phyloP scores from a whole-genome alignment of 2,797 vertebrate genomes.

The Danio tinwini region DNA sequence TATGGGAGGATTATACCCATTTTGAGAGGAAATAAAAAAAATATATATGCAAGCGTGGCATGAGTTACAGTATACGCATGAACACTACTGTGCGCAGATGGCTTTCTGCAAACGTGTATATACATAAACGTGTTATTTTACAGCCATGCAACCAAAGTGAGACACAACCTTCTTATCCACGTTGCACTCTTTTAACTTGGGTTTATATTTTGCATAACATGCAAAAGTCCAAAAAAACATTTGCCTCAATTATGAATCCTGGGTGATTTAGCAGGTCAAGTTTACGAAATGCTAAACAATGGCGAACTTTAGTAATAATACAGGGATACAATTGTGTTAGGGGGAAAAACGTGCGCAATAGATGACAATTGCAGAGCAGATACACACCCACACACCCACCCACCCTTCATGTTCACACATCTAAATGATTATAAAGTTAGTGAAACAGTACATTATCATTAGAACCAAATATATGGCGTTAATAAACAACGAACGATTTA shows the following conservation, averaged over 20 bases:
- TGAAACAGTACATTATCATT: background rate
- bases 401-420: conserved; percentile 47
- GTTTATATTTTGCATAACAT: conserved; percentile 54
- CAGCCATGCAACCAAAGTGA: background rate
- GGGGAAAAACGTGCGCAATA: conserved; percentile 33
- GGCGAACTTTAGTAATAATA: background rate
- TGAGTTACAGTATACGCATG: background rate
- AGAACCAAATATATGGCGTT: background rate
- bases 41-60: background rate
- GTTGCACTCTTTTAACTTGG: conserved; percentile 55
- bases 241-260: conserved; percentile 24
- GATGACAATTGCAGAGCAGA: conserved; percentile 61
- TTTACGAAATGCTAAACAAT: background rate
- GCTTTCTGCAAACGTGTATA: background rate
- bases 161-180: conserved; percentile 50
- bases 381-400: conserved; percentile 75
- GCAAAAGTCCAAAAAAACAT: conserved; percentile 48
- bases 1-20: conserved; percentile 15
- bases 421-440: background rate
- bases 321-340: background rate
- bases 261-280: background rate
- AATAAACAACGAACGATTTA: background rate
- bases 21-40: background rate
- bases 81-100: background rate
- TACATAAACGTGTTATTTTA: background rate